These are phyloP conservation scores for Sinosuthora webbiana DNA, from an alignment of 2,113 vertebrate species.

Conservation along the genomic window DNA sequence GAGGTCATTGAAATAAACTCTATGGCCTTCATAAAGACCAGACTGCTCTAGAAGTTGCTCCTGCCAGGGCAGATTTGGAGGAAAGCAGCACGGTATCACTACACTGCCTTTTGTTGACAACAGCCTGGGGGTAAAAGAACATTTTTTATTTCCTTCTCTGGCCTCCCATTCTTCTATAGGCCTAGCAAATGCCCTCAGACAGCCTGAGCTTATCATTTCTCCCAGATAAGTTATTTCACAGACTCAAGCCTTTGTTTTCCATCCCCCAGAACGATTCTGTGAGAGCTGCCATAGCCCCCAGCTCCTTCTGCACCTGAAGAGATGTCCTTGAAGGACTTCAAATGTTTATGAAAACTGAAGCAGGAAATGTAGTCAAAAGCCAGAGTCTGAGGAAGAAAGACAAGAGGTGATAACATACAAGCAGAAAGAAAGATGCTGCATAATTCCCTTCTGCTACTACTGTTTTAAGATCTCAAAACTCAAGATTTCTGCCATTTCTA, in stretches of 20 bases:
- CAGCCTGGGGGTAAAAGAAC: neutral
- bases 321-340: neutral
- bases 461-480: neutral
- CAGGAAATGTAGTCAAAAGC: neutral
- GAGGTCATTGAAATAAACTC: neutral
- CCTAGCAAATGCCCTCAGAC: conserved; percentile 7
- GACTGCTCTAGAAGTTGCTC: neutral
- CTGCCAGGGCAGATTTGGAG: conserved; percentile 4
- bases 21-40: neutral
- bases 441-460: neutral
- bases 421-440: neutral
- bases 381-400: neutral
- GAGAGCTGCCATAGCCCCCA: neutral
- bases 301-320: conserved; percentile 10
- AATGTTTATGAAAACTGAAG: neutral
- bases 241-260: neutral
- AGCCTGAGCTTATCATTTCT: neutral
- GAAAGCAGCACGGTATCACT: neutral
- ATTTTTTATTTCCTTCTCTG: neutral
- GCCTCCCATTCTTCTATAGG: neutral
- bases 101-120: neutral
- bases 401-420: neutral
- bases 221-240: neutral
- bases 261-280: neutral
- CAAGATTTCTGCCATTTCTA: neutral